A percentile compares a stretch with the other conserved stretches of the same genome.
Evolutionary conservation across 2,113 vertebrate genomes (phyloP).

Genomic region (Meriones unguiculatus): DNA sequence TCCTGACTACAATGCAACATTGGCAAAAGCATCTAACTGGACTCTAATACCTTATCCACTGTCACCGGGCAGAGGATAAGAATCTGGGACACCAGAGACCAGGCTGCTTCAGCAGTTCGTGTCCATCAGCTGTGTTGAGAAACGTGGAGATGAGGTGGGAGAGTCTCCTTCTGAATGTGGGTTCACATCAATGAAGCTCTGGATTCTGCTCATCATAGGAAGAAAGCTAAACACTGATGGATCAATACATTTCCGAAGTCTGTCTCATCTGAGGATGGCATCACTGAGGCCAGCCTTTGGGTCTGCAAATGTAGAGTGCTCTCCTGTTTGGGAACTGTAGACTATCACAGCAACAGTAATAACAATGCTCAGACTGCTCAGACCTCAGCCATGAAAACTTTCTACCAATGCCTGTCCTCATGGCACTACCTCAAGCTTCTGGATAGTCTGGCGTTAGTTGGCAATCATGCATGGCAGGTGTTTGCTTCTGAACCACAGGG

Average conservation of each 20-base stretch:
- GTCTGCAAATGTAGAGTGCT: background rate
- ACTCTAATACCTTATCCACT: background rate
- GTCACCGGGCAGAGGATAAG: background rate
- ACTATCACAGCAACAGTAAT: background rate
- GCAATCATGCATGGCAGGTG: too few species aligned
- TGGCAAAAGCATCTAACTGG: background rate
- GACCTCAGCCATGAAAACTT: background rate
- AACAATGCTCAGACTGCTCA: background rate
- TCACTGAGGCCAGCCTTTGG: background rate
- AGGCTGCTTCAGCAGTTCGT: background rate
- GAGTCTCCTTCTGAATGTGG: background rate
- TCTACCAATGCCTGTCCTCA: background rate
- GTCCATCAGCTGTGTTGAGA: background rate
- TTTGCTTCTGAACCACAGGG: background rate
- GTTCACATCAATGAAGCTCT: background rate
- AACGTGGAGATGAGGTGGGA: background rate
- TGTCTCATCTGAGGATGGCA: background rate
- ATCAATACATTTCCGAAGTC: background rate
- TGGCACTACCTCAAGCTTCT: background rate
- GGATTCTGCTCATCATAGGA: background rate
- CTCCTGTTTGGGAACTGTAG: too few species aligned
- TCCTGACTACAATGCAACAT: background rate
- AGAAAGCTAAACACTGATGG: background rate
- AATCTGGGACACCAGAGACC: background rate
- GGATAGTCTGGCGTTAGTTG: background rate